Conservation (phyloP, 2,888 invertebrate species). For the Drosophila glabriapex region DNA sequence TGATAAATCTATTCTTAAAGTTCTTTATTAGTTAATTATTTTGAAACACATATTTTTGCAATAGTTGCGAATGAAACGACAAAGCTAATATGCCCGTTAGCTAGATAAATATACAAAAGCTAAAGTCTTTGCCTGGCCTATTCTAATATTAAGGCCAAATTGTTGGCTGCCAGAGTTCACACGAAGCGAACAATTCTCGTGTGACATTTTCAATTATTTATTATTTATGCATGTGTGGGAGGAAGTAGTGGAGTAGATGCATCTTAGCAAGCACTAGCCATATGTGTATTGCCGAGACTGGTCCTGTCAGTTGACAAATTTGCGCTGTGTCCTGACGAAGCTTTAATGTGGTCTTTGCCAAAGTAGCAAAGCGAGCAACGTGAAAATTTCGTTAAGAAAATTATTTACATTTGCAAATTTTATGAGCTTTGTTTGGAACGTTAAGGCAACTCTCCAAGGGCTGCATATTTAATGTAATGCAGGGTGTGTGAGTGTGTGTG, state of each 20-base stretch:
- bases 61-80: not conserved
- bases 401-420: conserved; percentile 81
- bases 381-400: conserved; percentile 79
- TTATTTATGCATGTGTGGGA: conserved; percentile 67
- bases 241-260: conserved; percentile 12
- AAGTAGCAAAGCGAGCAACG: conserved; percentile 50
- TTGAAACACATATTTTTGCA: not conserved
- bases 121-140: conserved; percentile 53
- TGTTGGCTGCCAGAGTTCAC: conserved; percentile 74
- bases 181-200: conserved; percentile 68
- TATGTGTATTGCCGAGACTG: conserved; percentile 59
- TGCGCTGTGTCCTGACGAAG: conserved; percentile 57
- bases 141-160: conserved; percentile 76
- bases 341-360: conserved; percentile 70
- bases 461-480: conserved; percentile 76
- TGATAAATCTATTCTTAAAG: not conserved
- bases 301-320: conserved; percentile 75
- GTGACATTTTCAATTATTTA: conserved; percentile 82
- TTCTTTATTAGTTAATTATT: not conserved
- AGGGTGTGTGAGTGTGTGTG: conserved; percentile 30
- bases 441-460: conserved; percentile 62
- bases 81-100: conserved; percentile 17
- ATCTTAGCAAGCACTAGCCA: conserved; percentile 54
- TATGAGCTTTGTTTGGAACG: conserved; percentile 75
- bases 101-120: conserved; percentile 18